Percentiles rank a stretch among this genome's conserved stretches.
Evolutionary conservation across 2,888 invertebrate species (phyloP).

Genomic region (Oeneis ivallda): DNA sequence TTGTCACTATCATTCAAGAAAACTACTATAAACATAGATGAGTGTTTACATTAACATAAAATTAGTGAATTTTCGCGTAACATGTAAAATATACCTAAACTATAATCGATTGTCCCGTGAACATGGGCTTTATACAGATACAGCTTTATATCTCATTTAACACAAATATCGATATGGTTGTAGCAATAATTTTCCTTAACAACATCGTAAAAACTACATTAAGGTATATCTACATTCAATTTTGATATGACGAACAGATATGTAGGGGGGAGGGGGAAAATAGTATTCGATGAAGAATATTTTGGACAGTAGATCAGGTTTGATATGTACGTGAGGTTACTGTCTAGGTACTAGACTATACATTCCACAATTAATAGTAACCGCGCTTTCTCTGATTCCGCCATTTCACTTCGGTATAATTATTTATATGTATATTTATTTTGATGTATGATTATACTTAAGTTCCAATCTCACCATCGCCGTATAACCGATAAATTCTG

Average conservation of each 20-base stretch:
- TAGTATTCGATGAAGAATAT: slow-evolving; percentile 33
- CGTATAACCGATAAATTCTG: no score
- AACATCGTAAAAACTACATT: slow-evolving; percentile 56
- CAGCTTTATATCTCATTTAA: background rate
- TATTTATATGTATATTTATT: no score
- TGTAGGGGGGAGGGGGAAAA: slow-evolving; percentile 42
- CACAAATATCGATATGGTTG: slow-evolving; percentile 43
- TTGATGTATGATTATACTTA: no score
- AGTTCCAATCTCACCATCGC: no score
- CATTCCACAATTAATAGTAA: background rate
- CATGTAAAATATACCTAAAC: no score
- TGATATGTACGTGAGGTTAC: slow-evolving; percentile 44
- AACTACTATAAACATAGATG: no score
- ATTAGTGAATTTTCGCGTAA: no score
- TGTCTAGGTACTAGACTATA: slow-evolving; percentile 29
- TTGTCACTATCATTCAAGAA: no score
- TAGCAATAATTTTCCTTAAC: slow-evolving; percentile 50
- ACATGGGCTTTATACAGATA: background rate
- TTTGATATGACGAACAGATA: slow-evolving; percentile 65
- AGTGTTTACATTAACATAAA: no score
- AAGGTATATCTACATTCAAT: slow-evolving; percentile 42
- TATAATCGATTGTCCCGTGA: background rate
- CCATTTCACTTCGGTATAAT: background rate
- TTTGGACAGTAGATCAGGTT: slow-evolving; percentile 42
- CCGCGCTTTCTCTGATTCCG: background rate